These are phyloP conservation scores for Clytia hemisphaerica DNA, from an alignment of 30 jellyfish, hydroid and myxozoan species.

Conservation along the genomic window DNA sequence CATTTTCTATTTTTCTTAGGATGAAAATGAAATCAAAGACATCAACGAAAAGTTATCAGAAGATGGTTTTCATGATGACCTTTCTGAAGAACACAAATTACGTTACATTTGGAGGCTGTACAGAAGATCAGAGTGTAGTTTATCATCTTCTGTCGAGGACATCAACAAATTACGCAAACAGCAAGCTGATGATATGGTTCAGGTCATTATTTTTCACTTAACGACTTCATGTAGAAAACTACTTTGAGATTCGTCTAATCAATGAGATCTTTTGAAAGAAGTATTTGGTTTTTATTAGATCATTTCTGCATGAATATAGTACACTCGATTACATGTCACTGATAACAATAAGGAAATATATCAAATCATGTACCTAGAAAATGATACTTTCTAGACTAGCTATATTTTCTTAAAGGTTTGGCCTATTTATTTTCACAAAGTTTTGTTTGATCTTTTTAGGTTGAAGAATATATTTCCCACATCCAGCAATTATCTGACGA, in stretches of 20 bases:
- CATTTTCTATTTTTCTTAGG: conserved; percentile 3
- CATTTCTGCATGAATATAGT: neutral
- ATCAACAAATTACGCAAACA: conserved; percentile 10
- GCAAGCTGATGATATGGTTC: conserved; percentile 16
- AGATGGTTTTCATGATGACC: conserved; percentile 23
- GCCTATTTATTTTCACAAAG: neutral
- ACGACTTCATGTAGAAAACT: neutral
- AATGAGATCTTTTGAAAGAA: neutral
- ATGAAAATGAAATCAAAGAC: conserved; percentile 4
- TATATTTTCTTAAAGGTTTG: neutral
- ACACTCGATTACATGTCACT: neutral
- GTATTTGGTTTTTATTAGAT: neutral
- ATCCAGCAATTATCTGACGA: conserved; percentile 25
- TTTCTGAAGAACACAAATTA: conserved; percentile 14
- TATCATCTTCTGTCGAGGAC: conserved; percentile 19
- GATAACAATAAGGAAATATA: neutral
- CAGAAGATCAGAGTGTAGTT: conserved; percentile 11
- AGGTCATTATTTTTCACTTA: neutral
- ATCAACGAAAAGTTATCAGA: neutral
- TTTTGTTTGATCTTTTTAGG: neutral
- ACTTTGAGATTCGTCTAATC: neutral
- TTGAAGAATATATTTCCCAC: conserved; percentile 11
- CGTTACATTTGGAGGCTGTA: conserved; percentile 24
- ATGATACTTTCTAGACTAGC: too few species aligned
- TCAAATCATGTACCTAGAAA: too few species aligned